phyloP scores from a whole-genome alignment of 1,140 invertebrate species.

The Drosophila sulfurigaster region DNA sequence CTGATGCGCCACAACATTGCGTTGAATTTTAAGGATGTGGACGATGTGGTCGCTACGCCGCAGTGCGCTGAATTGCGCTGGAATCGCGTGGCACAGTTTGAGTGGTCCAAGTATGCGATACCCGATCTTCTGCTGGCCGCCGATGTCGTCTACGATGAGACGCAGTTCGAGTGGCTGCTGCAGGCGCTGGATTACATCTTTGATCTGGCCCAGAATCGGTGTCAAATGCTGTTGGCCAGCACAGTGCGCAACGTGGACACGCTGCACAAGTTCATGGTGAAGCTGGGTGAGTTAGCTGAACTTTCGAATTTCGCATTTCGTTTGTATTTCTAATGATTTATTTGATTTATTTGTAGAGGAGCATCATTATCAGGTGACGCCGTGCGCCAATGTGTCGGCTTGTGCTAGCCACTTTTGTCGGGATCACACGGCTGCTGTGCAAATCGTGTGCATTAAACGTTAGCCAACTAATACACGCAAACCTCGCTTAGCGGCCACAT shows the following conservation, averaged over 20 bases:
- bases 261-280: conserved; percentile 63
- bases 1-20: conserved; percentile 71
- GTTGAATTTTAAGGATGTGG: conserved; percentile 53
- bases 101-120: conserved; percentile 31
- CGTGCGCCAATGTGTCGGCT: conserved; percentile 65
- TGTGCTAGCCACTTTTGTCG: conserved; percentile 69
- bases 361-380: conserved; percentile 55
- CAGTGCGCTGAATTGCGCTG: conserved; percentile 58
- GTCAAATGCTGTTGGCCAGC: conserved; percentile 72
- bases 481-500: no score
- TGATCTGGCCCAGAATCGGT: conserved; percentile 25
- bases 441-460: conserved; percentile 65
- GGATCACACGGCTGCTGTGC: conserved; percentile 68
- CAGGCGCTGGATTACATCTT: conserved; percentile 64
- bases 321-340: background rate
- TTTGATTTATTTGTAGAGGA: conserved; percentile 30
- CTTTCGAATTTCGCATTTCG: background rate
- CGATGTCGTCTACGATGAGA: conserved; percentile 78
- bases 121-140: conserved; percentile 71
- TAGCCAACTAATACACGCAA: background rate
- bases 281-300: conserved; percentile 56
- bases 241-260: conserved; percentile 79
- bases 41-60: background rate
- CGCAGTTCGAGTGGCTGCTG: conserved; percentile 63
- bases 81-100: conserved; percentile 47